Percentiles rank a stretch among this genome's conserved stretches.
These are phyloP conservation scores for Coecobrya sp. DNA, from an alignment of 2,888 invertebrate genomes.

Conservation along the genomic window DNA sequence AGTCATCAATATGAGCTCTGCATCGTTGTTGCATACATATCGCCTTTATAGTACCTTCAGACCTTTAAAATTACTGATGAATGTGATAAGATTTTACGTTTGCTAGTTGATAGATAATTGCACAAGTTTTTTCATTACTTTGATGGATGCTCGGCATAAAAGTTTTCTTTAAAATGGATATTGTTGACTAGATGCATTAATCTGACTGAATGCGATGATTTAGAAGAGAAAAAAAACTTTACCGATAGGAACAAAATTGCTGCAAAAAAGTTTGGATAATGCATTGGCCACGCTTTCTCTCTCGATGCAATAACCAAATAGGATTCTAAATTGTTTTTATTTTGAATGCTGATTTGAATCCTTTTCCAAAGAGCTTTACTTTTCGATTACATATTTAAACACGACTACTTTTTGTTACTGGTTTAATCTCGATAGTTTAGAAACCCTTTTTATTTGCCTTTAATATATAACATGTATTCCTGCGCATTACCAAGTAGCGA, in stretches of 20 bases:
- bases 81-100: slow-evolving; percentile 60
- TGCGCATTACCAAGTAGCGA: too few relatives aligned
- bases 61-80: slow-evolving; percentile 40
- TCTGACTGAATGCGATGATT: neutral
- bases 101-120: slow-evolving; percentile 69
- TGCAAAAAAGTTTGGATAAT: neutral
- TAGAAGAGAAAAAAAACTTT: slow-evolving; percentile 1
- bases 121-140: slow-evolving; percentile 80
- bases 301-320: neutral
- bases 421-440: too few relatives aligned
- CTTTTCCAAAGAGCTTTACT: too few relatives aligned
- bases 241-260: neutral
- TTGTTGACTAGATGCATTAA: slow-evolving; percentile 38
- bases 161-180: slow-evolving; percentile 41
- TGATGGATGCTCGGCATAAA: slow-evolving; percentile 67
- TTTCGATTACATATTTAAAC: too few relatives aligned
- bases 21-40: neutral
- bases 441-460: too few relatives aligned
- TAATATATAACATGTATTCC: too few relatives aligned
- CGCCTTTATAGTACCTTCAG: slow-evolving; percentile 6
- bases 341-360: neutral
- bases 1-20: neutral
- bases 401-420: too few relatives aligned
- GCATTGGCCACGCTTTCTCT: neutral
- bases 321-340: neutral